Conservation (phyloP, 92 coral and sea anemone genomes). For the Isaurus tuberculatus region DNA sequence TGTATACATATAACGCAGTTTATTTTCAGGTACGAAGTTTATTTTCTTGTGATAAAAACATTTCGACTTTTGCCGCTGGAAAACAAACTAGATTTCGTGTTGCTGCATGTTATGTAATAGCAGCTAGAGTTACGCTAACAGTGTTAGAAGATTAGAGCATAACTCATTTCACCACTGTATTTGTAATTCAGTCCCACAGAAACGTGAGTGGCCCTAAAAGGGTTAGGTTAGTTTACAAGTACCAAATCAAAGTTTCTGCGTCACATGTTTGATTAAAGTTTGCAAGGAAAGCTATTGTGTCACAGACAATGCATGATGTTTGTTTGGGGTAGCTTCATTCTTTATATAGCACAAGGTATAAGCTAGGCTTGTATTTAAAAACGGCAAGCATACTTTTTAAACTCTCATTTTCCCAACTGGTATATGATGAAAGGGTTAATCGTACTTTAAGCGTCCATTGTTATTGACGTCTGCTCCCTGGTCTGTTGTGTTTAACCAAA, state of each 20-base stretch:
- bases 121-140: no score
- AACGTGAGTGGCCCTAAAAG: no score
- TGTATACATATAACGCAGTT: no score
- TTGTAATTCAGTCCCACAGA: no score
- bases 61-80: no score
- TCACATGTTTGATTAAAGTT: neutral
- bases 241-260: neutral
- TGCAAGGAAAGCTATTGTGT: slow-evolving; percentile 19
- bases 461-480: neutral
- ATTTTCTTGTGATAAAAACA: no score
- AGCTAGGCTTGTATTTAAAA: neutral
- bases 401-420: neutral
- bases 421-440: neutral
- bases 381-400: neutral
- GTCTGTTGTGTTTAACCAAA: slow-evolving; percentile 9
- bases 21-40: no score
- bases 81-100: no score
- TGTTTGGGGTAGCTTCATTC: neutral
- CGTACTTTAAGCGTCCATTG: neutral
- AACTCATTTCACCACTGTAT: no score
- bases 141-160: no score
- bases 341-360: neutral
- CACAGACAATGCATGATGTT: slow-evolving; percentile 6
- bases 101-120: no score
- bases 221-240: neutral